Evolutionary conservation across 2,888 invertebrate species (phyloP).

Genomic region (Tetragnatha montana): DNA sequence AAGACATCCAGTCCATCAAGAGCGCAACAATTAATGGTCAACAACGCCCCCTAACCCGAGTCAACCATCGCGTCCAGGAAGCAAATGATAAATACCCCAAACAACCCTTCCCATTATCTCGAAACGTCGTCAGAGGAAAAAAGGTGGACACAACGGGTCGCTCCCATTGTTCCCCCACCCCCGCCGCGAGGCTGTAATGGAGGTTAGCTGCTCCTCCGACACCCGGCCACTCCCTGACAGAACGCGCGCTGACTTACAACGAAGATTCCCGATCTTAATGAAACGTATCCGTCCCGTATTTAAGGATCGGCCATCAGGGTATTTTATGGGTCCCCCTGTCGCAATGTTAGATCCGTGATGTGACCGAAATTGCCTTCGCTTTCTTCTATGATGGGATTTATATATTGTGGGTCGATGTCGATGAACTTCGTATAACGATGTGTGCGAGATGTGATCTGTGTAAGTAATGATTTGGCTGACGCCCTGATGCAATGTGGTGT

Average conservation of each 20-base stretch:
- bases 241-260: slow-evolving; percentile 65
- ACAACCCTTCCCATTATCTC: slow-evolving; percentile 55
- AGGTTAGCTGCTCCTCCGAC: slow-evolving; percentile 9
- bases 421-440: background rate
- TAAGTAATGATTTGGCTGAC: background rate
- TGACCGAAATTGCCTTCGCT: background rate
- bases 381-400: background rate
- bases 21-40: slow-evolving; percentile 37
- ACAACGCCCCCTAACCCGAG: slow-evolving; percentile 43
- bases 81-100: slow-evolving; percentile 49
- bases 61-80: background rate
- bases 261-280: slow-evolving; percentile 40
- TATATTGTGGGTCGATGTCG: background rate
- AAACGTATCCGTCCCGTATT: slow-evolving; percentile 10
- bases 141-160: slow-evolving; percentile 35
- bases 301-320: slow-evolving; percentile 18
- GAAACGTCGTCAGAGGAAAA: slow-evolving; percentile 54
- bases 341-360: slow-evolving; percentile 4
- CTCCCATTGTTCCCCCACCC: slow-evolving; percentile 61
- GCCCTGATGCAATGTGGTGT: background rate
- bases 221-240: slow-evolving; percentile 55
- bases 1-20: background rate
- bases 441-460: background rate
- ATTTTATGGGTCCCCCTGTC: slow-evolving; percentile 34
- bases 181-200: slow-evolving; percentile 53